Conservation (phyloP, 1,140 invertebrate genomes). For the Arion vulgaris region DNA sequence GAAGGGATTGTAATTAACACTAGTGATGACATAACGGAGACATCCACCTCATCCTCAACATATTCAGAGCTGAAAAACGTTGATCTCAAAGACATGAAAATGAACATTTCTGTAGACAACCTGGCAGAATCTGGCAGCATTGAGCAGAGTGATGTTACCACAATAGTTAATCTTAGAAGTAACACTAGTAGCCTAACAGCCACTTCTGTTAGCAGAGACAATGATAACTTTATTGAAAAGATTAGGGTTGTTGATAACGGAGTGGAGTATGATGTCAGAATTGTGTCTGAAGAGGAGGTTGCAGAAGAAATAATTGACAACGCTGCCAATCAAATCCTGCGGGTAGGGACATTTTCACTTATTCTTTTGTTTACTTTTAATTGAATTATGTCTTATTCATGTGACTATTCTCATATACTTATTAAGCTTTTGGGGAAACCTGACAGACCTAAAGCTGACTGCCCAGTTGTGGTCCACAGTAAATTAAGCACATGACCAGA, state of each 20-base stretch:
- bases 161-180: background rate
- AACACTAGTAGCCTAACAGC: background rate
- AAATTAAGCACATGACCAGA: no score
- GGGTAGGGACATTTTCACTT: background rate
- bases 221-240: background rate
- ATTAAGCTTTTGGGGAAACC: no score
- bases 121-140: background rate
- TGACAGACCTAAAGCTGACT: no score
- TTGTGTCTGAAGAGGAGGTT: constrained; percentile 30
- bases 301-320: constrained; percentile 25
- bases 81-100: background rate
- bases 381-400: no score
- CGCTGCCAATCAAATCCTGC: background rate
- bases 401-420: no score
- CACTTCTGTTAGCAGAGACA: background rate
- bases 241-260: constrained; percentile 28
- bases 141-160: background rate
- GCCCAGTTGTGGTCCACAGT: no score
- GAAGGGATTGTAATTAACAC: background rate
- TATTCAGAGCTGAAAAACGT: background rate
- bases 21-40: background rate
- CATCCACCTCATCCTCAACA: background rate
- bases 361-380: no score
- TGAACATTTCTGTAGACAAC: background rate
- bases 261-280: constrained; percentile 33